Evolutionary conservation across 2,113 vertebrate genomes (phyloP).

Genomic region (Phycodurus eques): DNA sequence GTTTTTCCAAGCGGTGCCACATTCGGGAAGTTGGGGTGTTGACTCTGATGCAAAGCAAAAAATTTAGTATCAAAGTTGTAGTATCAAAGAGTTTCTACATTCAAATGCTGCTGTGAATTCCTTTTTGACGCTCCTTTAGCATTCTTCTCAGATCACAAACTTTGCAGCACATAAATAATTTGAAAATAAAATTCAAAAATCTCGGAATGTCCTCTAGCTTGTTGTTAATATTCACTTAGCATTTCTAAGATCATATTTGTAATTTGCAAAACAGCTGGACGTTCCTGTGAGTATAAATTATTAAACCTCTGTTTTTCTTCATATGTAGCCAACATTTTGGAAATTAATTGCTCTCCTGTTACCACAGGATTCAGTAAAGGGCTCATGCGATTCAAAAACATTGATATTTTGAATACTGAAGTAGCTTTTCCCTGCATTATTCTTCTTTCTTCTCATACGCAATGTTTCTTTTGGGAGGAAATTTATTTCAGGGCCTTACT

Average conservation of each 20-base stretch:
- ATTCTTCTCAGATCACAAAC: constrained; percentile 10
- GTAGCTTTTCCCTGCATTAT: neutral
- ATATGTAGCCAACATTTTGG: neutral
- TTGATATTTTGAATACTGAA: neutral
- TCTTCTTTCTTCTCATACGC: neutral
- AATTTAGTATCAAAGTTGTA: constrained; percentile 9
- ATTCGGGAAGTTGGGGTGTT: constrained; percentile 33
- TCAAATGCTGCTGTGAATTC: neutral
- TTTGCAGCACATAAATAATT: constrained; percentile 18
- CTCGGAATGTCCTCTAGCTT: neutral
- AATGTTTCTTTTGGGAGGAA: constrained; percentile 7
- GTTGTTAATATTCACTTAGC: constrained; percentile 1
- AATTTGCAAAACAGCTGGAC: neutral
- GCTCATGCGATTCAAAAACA: neutral
- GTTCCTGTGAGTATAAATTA: neutral
- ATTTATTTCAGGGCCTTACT: neutral
- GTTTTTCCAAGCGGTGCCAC: constrained; percentile 24
- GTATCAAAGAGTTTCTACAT: constrained; percentile 12
- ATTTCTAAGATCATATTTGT: neutral
- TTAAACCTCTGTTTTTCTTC: neutral
- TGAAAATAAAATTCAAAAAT: constrained; percentile 1
- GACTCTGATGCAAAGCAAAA: neutral
- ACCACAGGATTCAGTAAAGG: neutral
- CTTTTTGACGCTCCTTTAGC: neutral
- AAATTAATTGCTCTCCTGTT: neutral